A percentile compares a stretch with the other conserved stretches of the same genome.
These are phyloP conservation scores for Acromyrmex echinatior DNA, from an alignment of 1,140 invertebrate genomes.

Conservation along the genomic window DNA sequence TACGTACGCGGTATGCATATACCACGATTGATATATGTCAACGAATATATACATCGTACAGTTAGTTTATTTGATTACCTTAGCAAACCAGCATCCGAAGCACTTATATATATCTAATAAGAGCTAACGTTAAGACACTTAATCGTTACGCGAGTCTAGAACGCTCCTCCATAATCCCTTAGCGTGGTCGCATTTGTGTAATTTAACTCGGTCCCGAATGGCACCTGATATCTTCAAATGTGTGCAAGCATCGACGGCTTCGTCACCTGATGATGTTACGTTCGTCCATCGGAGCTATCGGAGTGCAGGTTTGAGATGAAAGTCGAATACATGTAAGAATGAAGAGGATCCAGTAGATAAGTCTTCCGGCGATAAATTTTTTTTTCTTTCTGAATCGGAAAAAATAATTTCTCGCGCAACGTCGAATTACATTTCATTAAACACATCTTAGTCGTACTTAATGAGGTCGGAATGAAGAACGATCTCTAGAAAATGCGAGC, in stretches of 20 bases:
- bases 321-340: not conserved
- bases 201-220: not conserved
- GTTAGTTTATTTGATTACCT: constrained; percentile 51
- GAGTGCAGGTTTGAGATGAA: not conserved
- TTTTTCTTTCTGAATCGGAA: not conserved
- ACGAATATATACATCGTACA: constrained; percentile 61
- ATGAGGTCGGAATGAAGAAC: constrained; percentile 19
- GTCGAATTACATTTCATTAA: constrained; percentile 24
- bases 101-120: constrained; percentile 57
- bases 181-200: not conserved
- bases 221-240: not conserved
- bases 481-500: constrained; percentile 8
- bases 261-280: not conserved
- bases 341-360: not conserved
- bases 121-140: constrained; percentile 61
- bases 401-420: constrained; percentile 37
- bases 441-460: constrained; percentile 30
- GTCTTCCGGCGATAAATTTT: not conserved
- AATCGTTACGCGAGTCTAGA: constrained; percentile 57
- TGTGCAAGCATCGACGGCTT: not conserved
- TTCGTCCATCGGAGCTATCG: not conserved
- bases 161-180: not conserved
- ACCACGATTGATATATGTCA: constrained; percentile 51
- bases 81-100: constrained; percentile 61
- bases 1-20: constrained; percentile 40